Evolutionary conservation across 1,140 invertebrate species (phyloP).

Genomic region (Belonocnema kinseyi): DNA sequence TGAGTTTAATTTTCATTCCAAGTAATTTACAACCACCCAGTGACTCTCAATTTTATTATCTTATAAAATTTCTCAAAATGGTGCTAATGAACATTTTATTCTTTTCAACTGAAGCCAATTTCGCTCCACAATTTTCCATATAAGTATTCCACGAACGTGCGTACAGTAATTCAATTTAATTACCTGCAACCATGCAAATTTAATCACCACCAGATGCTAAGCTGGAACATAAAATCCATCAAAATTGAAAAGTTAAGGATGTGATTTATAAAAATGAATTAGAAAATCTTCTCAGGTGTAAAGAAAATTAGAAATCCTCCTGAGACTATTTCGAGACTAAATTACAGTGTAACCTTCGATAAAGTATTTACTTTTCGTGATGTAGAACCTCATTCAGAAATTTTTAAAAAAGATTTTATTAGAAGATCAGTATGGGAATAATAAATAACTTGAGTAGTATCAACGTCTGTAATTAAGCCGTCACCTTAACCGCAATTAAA

Average conservation of each 20-base stretch:
- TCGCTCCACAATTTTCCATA: not conserved
- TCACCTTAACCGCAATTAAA: slow-evolving; percentile 3
- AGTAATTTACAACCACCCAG: not conserved
- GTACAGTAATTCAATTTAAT: slow-evolving; percentile 4
- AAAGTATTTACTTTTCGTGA: not conserved
- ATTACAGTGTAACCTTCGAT: too few species aligned
- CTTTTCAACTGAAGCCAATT: not conserved
- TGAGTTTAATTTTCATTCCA: too few species aligned
- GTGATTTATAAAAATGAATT: not conserved
- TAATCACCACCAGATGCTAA: not conserved
- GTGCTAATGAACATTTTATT: slow-evolving; percentile 6
- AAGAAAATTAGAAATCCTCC: not conserved
- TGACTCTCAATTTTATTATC: not conserved
- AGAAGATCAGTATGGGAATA: not conserved
- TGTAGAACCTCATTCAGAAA: not conserved
- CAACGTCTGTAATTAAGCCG: not conserved
- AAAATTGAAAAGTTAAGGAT: not conserved
- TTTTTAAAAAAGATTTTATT: not conserved
- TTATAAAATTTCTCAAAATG: not conserved
- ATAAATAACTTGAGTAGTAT: not conserved
- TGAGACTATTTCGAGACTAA: too few species aligned
- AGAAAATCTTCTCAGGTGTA: not conserved
- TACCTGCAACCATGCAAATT: not conserved
- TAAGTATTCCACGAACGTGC: not conserved
- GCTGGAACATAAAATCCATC: not conserved